A percentile compares a stretch with the other conserved stretches of the same genome.
Conservation (phyloP, 1,140 invertebrate genomes). For the Reticulitermes speratus region DNA sequence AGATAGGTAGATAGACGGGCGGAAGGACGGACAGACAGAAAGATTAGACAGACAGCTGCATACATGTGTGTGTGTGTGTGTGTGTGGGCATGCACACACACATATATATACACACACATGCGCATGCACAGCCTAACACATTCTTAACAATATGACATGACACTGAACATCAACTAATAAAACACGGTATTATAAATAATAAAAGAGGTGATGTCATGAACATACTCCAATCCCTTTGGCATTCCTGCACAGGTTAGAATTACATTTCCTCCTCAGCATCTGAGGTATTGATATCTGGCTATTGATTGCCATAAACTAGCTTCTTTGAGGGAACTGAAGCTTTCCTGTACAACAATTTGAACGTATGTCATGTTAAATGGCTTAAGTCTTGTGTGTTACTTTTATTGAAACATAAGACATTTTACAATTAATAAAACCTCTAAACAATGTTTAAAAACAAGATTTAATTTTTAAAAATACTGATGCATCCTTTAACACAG, state of each 20-base stretch:
- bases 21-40: too few relatives aligned
- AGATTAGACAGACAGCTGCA: too few relatives aligned
- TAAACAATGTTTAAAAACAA: neutral
- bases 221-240: neutral
- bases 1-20: too few relatives aligned
- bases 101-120: neutral
- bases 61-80: too few relatives aligned
- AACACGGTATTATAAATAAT: neutral
- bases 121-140: neutral
- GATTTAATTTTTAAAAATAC: neutral
- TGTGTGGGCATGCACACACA: too few relatives aligned
- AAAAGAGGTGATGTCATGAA: neutral
- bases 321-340: neutral
- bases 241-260: neutral
- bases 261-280: neutral
- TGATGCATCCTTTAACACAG: neutral
- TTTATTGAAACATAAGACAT: neutral
- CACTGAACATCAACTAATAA: neutral
- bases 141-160: neutral
- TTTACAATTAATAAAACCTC: neutral
- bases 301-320: neutral
- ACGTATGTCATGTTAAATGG: neutral
- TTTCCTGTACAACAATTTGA: neutral
- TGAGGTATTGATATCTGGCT: neutral
- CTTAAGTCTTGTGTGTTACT: neutral